phyloP scores from a whole-genome alignment of 2,888 invertebrate genomes.

The Trichopria drosophilae region DNA sequence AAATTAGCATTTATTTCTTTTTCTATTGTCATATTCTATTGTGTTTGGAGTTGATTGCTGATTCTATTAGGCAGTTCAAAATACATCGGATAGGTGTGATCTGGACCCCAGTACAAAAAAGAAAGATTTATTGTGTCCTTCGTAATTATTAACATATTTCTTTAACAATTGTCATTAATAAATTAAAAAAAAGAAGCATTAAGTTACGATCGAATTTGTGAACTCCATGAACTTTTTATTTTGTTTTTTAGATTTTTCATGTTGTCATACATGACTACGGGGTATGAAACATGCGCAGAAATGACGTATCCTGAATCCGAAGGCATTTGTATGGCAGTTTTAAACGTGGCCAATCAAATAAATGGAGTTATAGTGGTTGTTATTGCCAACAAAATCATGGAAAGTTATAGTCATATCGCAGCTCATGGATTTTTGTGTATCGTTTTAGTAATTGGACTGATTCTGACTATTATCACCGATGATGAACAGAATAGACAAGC shows the following conservation, averaged over 20 bases:
- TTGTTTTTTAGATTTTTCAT: constrained; percentile 69
- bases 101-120: no score
- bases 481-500: constrained; percentile 28
- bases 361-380: constrained; percentile 40
- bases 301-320: constrained; percentile 71
- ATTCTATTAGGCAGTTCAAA: no score
- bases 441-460: constrained; percentile 23
- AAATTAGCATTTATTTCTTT: no score
- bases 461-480: constrained; percentile 24
- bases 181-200: no score
- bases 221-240: no score
- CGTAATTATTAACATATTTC: no score
- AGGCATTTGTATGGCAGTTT: constrained; percentile 68
- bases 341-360: constrained; percentile 61
- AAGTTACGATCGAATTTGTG: no score
- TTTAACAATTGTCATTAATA: no score
- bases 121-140: no score
- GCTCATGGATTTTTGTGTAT: constrained; percentile 36
- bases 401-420: constrained; percentile 36
- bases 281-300: constrained; percentile 72
- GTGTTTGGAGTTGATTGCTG: no score
- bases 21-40: no score
- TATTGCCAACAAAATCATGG: constrained; percentile 40
- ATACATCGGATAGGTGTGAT: no score
- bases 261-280: constrained; percentile 70